These are phyloP conservation scores for Percopsis omiscomaycus DNA, from an alignment of 2,797 vertebrate genomes.

Conservation along the genomic window DNA sequence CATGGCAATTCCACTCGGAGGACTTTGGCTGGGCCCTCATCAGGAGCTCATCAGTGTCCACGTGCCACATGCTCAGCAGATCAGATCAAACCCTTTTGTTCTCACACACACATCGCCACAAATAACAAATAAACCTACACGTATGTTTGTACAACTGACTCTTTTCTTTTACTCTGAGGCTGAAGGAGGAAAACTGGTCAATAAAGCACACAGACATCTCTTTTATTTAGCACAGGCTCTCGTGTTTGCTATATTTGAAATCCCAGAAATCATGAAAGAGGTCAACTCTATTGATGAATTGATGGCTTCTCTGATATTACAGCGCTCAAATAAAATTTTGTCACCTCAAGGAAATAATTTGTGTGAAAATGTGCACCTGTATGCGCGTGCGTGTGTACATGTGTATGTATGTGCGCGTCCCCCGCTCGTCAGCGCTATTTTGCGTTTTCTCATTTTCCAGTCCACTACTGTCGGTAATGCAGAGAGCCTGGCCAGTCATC, in stretches of 20 bases:
- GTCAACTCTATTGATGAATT: no score
- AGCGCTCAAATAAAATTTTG: slow-evolving; percentile 15
- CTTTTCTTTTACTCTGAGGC: no score
- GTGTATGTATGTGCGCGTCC: slow-evolving; percentile 11
- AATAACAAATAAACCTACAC: slow-evolving; percentile 39
- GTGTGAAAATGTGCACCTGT: slow-evolving; percentile 5
- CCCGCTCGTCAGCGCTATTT: slow-evolving; percentile 63
- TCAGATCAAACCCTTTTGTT: slow-evolving; percentile 30
- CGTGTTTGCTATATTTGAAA: slow-evolving; percentile 14
- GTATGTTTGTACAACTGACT: slow-evolving; percentile 25
- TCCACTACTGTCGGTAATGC: slow-evolving; percentile 78
- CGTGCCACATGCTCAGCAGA: slow-evolving; percentile 47
- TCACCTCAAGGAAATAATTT: slow-evolving; percentile 25
- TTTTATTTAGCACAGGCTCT: no score
- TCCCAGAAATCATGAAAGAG: no score
- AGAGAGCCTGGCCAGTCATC: slow-evolving; percentile 72
- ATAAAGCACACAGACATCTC: no score
- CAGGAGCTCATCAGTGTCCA: slow-evolving; percentile 50
- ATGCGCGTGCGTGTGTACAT: slow-evolving; percentile 4
- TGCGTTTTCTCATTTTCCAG: slow-evolving; percentile 80
- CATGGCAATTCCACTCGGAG: slow-evolving; percentile 64
- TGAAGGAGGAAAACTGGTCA: no score
- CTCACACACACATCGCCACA: slow-evolving; percentile 22
- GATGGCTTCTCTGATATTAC: background rate
- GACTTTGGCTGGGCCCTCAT: slow-evolving; percentile 60